Evolutionary conservation across 2,888 invertebrate genomes (phyloP), one percentile per base, ranked within the genome.

Genomic region (Bedellia somnulentella): DNA sequence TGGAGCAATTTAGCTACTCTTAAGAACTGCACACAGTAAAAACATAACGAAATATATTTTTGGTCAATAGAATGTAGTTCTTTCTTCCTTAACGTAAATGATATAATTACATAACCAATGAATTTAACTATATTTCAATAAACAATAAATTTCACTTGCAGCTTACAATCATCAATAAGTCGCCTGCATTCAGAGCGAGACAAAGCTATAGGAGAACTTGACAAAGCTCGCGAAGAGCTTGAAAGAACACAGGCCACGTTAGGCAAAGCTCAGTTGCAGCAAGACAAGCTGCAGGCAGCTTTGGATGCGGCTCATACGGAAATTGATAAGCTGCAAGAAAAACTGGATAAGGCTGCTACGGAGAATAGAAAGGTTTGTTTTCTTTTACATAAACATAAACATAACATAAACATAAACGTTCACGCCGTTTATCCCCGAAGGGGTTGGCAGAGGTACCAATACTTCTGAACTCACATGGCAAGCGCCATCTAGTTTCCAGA

Each of bases 221-320:
- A 93, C 55, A 93, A 93, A 58, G 82, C 86, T 22, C 80, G 88
- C 41, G 93, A 93, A 61, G 93, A 93, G 62, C 78, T 93, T 48
- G 93, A 93, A 67, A 80, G 93, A 38, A 87, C 89, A 15, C 91
- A 92, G 60, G 90, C 89, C 15, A 91, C 91, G 28, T 82, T 93
- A 33, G 92, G 92, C 55, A 94, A 93, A 67, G 87, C 92, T 35
- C 93, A 94, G 64, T 75, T 91, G 34, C 92, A 92, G 53, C 91
- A 92, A 55, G 94, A 94, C 67, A 94, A 94, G 64, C 75, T 93
- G 31, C 93, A 94, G 64, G 89, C 89, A 40, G 78, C 88, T 8
- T 77, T 93, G 43, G 94, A 94, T 66, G 87, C 91, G 51, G 89
- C 92, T 12, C 93, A 94, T 60, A 89, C 88, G 31, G 93, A 93